Conservation (phyloP, 2,888 invertebrate genomes). For the Sarcophaga rosellei region DNA sequence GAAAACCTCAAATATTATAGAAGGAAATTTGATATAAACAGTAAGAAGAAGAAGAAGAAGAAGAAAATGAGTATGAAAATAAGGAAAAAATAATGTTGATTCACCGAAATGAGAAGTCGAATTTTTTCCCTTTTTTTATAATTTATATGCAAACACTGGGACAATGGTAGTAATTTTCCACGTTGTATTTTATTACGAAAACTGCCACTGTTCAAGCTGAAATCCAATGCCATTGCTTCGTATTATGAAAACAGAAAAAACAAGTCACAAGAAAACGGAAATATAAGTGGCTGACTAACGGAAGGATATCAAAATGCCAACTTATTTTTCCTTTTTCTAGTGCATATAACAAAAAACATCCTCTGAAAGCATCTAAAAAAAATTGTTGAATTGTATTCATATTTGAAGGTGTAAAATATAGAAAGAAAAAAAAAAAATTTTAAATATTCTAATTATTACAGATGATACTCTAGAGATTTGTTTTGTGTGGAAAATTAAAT, state of each 20-base stretch:
- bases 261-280: conserved; percentile 21
- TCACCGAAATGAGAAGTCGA: conserved; percentile 25
- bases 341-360: too few species aligned
- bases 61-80: background rate
- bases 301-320: conserved; percentile 54
- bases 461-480: conserved; percentile 50
- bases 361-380: too few species aligned
- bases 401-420: too few species aligned
- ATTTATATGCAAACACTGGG: conserved; percentile 60
- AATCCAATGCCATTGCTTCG: background rate
- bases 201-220: background rate
- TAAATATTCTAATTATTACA: conserved; percentile 48
- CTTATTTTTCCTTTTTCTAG: background rate
- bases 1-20: background rate
- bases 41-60: background rate
- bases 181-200: conserved; percentile 28
- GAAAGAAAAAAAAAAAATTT: background rate
- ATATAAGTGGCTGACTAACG: conserved; percentile 33
- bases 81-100: conserved; percentile 14
- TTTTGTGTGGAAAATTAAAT: conserved; percentile 11
- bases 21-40: background rate
- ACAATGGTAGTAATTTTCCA: conserved; percentile 41
- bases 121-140: background rate
- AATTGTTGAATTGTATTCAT: too few species aligned
- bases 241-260: too few species aligned